These are phyloP conservation scores for Harpagifer antarcticus DNA, from an alignment of 2,797 vertebrate genomes.

Conservation along the genomic window DNA sequence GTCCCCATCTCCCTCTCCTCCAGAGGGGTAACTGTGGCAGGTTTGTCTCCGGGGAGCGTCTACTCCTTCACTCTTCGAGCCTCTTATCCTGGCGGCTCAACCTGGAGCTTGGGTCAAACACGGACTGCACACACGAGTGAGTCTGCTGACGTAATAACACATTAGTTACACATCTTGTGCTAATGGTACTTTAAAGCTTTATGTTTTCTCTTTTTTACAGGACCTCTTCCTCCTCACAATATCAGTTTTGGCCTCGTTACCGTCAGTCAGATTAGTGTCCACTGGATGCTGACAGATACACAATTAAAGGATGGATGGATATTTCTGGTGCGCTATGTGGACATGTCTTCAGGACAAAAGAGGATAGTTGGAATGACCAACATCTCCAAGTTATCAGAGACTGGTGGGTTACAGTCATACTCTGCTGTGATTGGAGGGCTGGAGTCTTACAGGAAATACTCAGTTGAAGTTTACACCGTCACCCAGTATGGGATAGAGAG, in stretches of 20 bases:
- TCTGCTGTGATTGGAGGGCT: slow-evolving; percentile 73
- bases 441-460: slow-evolving; percentile 84
- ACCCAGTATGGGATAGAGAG: slow-evolving; percentile 84
- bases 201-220: slow-evolving; percentile 68
- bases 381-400: slow-evolving; percentile 64
- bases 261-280: slow-evolving; percentile 82
- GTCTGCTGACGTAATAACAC: slow-evolving; percentile 21
- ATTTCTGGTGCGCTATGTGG: slow-evolving; percentile 83
- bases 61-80: slow-evolving; percentile 87
- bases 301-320: slow-evolving; percentile 73
- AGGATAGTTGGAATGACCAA: slow-evolving; percentile 74
- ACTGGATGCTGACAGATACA: slow-evolving; percentile 80
- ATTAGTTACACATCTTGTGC: not conserved
- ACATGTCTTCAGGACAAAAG: slow-evolving; percentile 73
- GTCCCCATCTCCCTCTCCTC: slow-evolving; percentile 66
- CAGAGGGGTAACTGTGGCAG: slow-evolving; percentile 74
- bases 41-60: slow-evolving; percentile 85
- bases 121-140: slow-evolving; percentile 63
- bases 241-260: slow-evolving; percentile 77
- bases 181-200: slow-evolving; percentile 13
- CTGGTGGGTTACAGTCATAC: slow-evolving; percentile 76
- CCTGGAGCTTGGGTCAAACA: slow-evolving; percentile 81
- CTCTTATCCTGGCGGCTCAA: slow-evolving; percentile 77
- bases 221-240: slow-evolving; percentile 84
- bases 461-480: slow-evolving; percentile 84